A percentile compares a stretch with the other conserved stretches of the same genome.
Conservation (phyloP, 2,888 invertebrate species). For the Leptopilina syphax region DNA sequence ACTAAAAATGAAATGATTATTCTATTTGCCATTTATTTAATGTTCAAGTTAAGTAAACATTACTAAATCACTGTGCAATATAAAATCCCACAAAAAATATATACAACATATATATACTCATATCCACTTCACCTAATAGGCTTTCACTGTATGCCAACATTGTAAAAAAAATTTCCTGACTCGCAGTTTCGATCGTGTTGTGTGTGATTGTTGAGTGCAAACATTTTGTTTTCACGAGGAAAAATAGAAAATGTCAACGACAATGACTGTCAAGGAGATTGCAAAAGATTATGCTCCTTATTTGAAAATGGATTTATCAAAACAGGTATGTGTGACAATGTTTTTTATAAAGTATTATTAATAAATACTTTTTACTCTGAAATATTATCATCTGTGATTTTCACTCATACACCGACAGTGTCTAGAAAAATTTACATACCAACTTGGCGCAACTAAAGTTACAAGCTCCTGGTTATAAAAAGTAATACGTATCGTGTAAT, state of each 20-base stretch:
- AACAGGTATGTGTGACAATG: constrained; percentile 63
- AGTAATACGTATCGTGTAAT: not conserved
- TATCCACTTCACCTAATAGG: no score
- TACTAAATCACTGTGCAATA: no score
- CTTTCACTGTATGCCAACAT: no score
- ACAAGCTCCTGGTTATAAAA: not conserved
- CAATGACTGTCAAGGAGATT: constrained; percentile 66
- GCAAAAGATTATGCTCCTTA: constrained; percentile 71
- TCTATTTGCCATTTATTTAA: no score
- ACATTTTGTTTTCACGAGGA: not conserved
- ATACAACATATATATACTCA: no score
- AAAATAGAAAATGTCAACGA: constrained; percentile 24
- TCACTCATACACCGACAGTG: not conserved
- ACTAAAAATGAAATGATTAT: no score
- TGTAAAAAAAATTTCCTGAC: constrained; percentile 5
- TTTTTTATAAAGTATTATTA: not conserved
- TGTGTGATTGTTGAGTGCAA: not conserved
- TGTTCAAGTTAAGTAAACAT: no score
- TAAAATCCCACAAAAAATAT: no score
- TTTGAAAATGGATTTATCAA: constrained; percentile 67
- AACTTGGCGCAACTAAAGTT: constrained; percentile 1
- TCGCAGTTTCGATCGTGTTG: not conserved
- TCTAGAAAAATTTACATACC: not conserved
- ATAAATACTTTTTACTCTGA: not conserved
- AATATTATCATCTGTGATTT: not conserved